A percentile compares a stretch with the other conserved stretches of the same genome.
These are phyloP conservation scores for Sardina pilchardus DNA, from an alignment of 2,113 vertebrate genomes.

Conservation along the genomic window DNA sequence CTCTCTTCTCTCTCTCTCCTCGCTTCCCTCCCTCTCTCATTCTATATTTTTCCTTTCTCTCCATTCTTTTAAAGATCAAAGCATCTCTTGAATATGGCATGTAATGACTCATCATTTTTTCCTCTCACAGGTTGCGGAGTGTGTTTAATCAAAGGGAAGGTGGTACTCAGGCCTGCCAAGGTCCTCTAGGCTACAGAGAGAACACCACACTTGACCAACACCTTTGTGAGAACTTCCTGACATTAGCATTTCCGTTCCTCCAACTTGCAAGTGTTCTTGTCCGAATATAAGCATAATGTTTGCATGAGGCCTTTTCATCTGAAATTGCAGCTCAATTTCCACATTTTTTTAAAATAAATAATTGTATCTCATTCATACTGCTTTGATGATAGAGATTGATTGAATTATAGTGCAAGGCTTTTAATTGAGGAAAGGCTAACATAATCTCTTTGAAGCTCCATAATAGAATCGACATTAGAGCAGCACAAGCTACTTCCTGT, in stretches of 20 bases:
- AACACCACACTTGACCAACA: background rate
- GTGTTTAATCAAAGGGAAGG: background rate
- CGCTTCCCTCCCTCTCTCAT: background rate
- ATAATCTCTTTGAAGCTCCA: background rate
- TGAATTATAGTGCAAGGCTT: background rate
- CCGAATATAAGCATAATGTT: background rate
- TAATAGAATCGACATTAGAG: too few relatives aligned
- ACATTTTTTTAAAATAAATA: too few relatives aligned
- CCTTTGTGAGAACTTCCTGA: background rate
- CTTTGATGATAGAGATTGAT: too few relatives aligned
- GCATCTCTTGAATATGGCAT: background rate
- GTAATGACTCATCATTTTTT: background rate
- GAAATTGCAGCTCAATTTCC: too few relatives aligned
- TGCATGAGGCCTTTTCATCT: too few relatives aligned
- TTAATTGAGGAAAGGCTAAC: background rate
- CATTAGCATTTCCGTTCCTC: background rate
- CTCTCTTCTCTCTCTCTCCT: background rate
- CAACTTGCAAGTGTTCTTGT: background rate
- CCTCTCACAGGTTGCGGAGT: background rate
- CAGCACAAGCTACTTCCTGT: too few relatives aligned
- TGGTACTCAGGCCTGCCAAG: background rate
- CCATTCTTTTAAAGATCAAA: background rate
- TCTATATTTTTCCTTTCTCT: background rate
- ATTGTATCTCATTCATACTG: too few relatives aligned
- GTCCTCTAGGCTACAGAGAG: background rate